Conservation (phyloP, 1,140 invertebrate genomes). For the Anoplophora glabripennis region DNA sequence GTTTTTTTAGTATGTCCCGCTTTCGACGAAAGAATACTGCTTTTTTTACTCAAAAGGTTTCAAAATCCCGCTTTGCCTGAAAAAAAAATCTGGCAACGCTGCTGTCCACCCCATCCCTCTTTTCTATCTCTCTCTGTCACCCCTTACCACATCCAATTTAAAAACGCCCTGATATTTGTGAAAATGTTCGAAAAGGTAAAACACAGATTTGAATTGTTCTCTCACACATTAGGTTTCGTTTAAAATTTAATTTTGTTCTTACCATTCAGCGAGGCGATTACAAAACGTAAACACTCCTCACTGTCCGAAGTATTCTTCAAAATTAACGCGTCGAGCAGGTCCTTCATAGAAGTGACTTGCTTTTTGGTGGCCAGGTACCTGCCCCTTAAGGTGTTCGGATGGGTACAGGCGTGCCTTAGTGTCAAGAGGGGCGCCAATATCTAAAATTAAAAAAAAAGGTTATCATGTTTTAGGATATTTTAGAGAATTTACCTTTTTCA, state of each 20-base stretch:
- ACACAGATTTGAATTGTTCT: too few relatives aligned
- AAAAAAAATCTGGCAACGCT: too few relatives aligned
- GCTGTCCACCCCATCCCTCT: too few relatives aligned
- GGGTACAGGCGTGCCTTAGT: constrained; percentile 70
- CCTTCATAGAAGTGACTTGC: constrained; percentile 64
- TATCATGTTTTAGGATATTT: background rate
- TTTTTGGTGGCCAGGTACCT: constrained; percentile 58
- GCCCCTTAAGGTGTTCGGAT: constrained; percentile 62
- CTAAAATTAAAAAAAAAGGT: constrained; percentile 37
- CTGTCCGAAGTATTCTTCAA: constrained; percentile 62
- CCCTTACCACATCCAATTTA: too few relatives aligned
- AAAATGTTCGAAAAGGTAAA: too few relatives aligned
- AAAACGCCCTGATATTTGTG: too few relatives aligned
- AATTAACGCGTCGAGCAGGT: constrained; percentile 64
- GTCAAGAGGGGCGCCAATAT: constrained; percentile 63
- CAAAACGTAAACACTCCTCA: constrained; percentile 62
- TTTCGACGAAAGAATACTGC: too few relatives aligned
- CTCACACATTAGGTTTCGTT: constrained; percentile 5
- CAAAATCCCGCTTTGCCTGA: too few relatives aligned
- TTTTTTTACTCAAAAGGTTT: too few relatives aligned
- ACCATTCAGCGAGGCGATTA: constrained; percentile 66
- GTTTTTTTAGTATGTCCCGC: too few relatives aligned
- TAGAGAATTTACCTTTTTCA: constrained; percentile 38
- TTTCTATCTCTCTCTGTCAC: too few relatives aligned
- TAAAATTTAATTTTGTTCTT: constrained; percentile 2